Percentiles rank a stretch among this genome's conserved stretches.
phyloP scores from a whole-genome alignment of 2,888 invertebrate genomes.

The Thysanoteuthis rhombus region DNA sequence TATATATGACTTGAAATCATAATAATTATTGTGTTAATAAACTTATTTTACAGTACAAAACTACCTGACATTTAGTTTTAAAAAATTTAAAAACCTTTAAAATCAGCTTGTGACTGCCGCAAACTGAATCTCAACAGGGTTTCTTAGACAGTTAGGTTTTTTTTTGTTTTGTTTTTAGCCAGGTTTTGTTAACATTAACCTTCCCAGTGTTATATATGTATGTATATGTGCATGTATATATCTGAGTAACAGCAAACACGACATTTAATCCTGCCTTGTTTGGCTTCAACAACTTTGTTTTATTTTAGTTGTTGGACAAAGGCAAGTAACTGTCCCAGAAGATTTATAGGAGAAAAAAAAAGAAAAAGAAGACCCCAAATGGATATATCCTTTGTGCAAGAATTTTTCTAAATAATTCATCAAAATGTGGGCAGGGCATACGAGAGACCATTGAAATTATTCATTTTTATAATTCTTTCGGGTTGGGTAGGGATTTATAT shows the following conservation, averaged over 20 bases:
- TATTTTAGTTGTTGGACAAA: not conserved
- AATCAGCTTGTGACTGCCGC: too few relatives aligned
- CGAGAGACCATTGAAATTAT: not conserved
- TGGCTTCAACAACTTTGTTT: not conserved
- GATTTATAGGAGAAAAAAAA: not conserved
- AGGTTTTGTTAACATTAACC: too few relatives aligned
- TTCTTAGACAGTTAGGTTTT: too few relatives aligned
- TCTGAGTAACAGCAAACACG: not conserved
- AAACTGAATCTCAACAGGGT: too few relatives aligned
- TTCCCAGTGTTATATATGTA: not conserved
- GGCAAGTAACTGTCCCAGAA: not conserved
- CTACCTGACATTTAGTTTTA: too few relatives aligned
- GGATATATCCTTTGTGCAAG: not conserved
- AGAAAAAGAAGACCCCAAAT: not conserved
- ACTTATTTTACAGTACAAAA: too few relatives aligned
- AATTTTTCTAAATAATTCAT: not conserved
- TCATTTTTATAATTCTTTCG: not conserved
- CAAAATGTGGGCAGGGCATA: not conserved
- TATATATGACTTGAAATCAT: not conserved
- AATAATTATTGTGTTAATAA: too few relatives aligned
- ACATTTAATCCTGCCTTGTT: not conserved
- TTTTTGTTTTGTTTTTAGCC: too few relatives aligned
- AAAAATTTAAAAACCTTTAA: too few relatives aligned
- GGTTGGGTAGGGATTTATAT: not conserved
- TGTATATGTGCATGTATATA: not conserved